Evolutionary conservation across 2,113 vertebrate species (phyloP).

Genomic region (Salminus brasiliensis): DNA sequence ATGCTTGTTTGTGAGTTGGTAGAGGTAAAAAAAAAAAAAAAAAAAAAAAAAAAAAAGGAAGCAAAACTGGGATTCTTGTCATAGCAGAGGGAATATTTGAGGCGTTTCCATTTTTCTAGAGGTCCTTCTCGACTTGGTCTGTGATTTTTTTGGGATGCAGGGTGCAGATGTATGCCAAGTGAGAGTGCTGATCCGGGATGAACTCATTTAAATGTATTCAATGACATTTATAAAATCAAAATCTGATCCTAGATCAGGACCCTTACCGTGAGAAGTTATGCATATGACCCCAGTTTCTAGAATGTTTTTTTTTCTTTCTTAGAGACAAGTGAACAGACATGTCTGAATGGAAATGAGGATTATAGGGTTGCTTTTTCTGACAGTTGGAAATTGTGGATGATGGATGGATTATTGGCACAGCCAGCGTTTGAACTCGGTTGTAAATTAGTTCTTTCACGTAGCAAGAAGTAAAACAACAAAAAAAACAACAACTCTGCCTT

Average conservation of each 20-base stretch:
- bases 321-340: conserved; percentile 42
- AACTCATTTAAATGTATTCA: background rate
- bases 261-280: background rate
- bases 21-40: too few relatives aligned
- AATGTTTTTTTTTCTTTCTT: conserved; percentile 5
- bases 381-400: conserved; percentile 42
- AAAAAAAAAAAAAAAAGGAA: too few relatives aligned
- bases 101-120: conserved; percentile 39
- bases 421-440: conserved; percentile 61
- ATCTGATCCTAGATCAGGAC: conserved; percentile 17
- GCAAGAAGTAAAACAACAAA: conserved; percentile 55
- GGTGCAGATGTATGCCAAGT: conserved; percentile 42
- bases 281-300: conserved; percentile 26
- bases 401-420: conserved; percentile 49
- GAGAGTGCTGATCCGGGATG: conserved; percentile 15
- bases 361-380: conserved; percentile 46
- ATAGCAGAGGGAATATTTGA: conserved; percentile 22
- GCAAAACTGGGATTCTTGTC: conserved; percentile 40
- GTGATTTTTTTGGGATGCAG: conserved; percentile 34
- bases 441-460: conserved; percentile 73
- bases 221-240: background rate
- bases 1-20: conserved; percentile 45
- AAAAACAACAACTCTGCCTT: conserved; percentile 56
- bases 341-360: conserved; percentile 40
- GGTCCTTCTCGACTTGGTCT: conserved; percentile 32